These are phyloP conservation scores for Acanthoscelides obtectus DNA, from an alignment of 2,888 invertebrate species.

Conservation along the genomic window DNA sequence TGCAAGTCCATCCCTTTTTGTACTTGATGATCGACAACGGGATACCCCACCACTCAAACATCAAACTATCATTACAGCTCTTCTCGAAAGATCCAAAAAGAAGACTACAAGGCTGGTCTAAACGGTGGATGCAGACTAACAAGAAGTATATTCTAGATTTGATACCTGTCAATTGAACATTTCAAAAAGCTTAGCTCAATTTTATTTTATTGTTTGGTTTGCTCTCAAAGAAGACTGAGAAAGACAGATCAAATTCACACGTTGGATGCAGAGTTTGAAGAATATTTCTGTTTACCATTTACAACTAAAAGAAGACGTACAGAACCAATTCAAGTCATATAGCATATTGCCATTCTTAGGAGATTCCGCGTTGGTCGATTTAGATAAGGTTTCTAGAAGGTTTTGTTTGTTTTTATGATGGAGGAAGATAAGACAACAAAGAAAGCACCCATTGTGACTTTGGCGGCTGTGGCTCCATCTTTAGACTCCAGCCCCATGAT, in stretches of 20 bases:
- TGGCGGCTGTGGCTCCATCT: constrained; percentile 26
- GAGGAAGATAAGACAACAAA: constrained; percentile 7
- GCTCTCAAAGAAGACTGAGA: background rate
- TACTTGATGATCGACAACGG: constrained; percentile 56
- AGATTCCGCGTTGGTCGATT: constrained; percentile 6
- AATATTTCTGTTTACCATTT: no score
- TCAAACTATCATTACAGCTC: background rate
- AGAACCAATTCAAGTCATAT: background rate
- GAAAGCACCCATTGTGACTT: constrained; percentile 24
- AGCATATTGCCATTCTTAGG: background rate
- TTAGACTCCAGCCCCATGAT: constrained; percentile 27
- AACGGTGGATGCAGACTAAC: constrained; percentile 37
- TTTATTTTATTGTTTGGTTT: background rate
- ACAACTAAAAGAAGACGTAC: background rate
- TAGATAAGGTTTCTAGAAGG: constrained; percentile 28
- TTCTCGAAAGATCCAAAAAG: constrained; percentile 52
- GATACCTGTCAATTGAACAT: constrained; percentile 27
- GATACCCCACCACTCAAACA: constrained; percentile 46
- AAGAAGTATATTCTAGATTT: constrained; percentile 20
- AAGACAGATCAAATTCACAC: background rate
- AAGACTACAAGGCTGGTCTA: constrained; percentile 52
- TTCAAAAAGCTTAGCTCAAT: background rate
- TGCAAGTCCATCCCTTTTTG: constrained; percentile 26
- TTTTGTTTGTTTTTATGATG: constrained; percentile 5
- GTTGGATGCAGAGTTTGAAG: background rate